Evolutionary conservation across 2,888 invertebrate species (phyloP), one percentile per base, ranked within the genome.

Genomic region (Neoascia interrupta): DNA sequence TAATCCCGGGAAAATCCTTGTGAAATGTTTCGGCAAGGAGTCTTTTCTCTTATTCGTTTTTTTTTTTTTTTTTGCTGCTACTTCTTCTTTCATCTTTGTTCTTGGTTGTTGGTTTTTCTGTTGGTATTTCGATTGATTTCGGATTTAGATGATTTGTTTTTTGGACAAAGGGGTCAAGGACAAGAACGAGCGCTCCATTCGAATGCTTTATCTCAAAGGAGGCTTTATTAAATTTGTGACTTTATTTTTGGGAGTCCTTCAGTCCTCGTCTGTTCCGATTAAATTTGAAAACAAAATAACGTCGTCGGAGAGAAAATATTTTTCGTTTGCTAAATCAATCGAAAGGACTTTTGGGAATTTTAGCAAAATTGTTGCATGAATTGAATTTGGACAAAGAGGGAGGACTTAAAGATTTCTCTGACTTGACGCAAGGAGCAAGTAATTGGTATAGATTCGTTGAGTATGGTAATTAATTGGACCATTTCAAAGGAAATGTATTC

Each of bases 71-170:
- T 37, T 19, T 21, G 11, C 2, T 2, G 16, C n/a, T 31, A 6
- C 31, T 54, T 45, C 34, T 34, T 51, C 43, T 31, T 54, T 58
- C 13, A 26, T 49, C 34, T 68, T 61, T 63, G 16, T 45, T 61
- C 28, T 18, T 54, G 23, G 13, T 23, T 26, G 11, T 53, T n/a
- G n/a, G n/a, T n/a, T 18, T 28, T 21, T 64, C 31, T n/a, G n/a
- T n/a, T n/a, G n/a, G n/a, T 49, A 28, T 64, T 72, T 53, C 64
- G 72, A 76, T 70, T 64, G 76, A 58, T 70, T 76, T 64, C 51
- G 47, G 58, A 76, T 64, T 70, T 64, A 47, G 53, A 64, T 60
- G 58, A 70, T 76, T 70, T 64, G 54, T 19, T 76, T 15, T 36
- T 21, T 21, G n/a, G 19, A 37, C 15, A 28, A 31, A 53, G 36